Conservation (phyloP, 2,888 invertebrate genomes). For the Cactoblastis cactorum region DNA sequence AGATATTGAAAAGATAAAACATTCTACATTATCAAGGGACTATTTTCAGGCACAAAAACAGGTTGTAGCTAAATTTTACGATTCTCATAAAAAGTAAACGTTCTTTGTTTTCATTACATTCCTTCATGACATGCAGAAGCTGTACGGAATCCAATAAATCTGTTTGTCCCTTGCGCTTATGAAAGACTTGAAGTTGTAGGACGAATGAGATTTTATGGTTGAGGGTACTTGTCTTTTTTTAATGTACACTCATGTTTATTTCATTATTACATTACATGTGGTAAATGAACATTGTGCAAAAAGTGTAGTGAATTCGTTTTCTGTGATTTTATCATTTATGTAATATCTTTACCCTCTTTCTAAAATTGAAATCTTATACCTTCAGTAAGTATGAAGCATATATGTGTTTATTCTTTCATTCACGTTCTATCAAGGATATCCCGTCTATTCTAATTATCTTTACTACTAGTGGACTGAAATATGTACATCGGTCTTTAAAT, state of each 20-base stretch:
- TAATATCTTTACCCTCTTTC: too few relatives aligned
- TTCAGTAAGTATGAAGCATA: too few relatives aligned
- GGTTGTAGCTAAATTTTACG: slow-evolving; percentile 18
- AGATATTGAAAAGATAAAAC: not conserved
- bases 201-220: slow-evolving; percentile 30
- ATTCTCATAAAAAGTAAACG: slow-evolving; percentile 21
- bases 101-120: slow-evolving; percentile 19
- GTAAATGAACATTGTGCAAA: too few relatives aligned
- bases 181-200: slow-evolving; percentile 43
- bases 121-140: slow-evolving; percentile 15
- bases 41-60: not conserved
- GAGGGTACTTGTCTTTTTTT: slow-evolving; percentile 22
- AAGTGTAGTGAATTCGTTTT: too few relatives aligned
- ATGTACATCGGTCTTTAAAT: too few relatives aligned
- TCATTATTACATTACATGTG: too few relatives aligned
- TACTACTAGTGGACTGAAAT: too few relatives aligned
- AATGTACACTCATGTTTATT: not conserved
- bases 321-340: too few relatives aligned
- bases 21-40: not conserved
- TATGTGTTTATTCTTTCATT: too few relatives aligned
- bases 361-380: too few relatives aligned
- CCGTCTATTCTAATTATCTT: too few relatives aligned
- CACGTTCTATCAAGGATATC: too few relatives aligned
- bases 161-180: slow-evolving; percentile 33
- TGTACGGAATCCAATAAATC: slow-evolving; percentile 29